Conservation (phyloP, 2,113 vertebrate genomes). For the Crotalus horridus region DNA sequence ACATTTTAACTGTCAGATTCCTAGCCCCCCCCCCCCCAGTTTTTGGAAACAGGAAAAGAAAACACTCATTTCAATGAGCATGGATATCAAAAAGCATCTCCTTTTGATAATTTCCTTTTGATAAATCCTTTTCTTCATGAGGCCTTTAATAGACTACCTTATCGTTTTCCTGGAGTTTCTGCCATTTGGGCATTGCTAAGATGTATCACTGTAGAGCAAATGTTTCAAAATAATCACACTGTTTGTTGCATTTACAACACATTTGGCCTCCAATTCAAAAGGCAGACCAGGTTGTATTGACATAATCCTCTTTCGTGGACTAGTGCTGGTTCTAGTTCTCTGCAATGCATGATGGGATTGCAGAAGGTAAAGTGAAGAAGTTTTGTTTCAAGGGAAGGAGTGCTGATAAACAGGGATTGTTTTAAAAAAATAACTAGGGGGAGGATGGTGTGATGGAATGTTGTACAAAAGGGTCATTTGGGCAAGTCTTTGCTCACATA, state of each 20-base stretch:
- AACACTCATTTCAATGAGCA: conserved; percentile 18
- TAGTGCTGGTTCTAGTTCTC: background rate
- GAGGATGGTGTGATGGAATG: background rate
- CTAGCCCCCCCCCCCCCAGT: background rate
- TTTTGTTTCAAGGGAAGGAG: background rate
- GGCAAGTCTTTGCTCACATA: background rate
- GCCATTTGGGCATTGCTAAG: background rate
- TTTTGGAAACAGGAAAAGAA: background rate
- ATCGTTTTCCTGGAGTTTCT: background rate
- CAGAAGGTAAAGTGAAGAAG: background rate
- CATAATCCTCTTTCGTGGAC: background rate
- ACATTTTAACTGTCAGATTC: background rate
- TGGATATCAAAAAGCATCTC: conserved; percentile 12
- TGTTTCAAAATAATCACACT: background rate
- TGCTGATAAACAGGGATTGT: background rate
- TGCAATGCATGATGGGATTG: background rate
- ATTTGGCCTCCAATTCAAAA: background rate
- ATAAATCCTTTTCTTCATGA: background rate
- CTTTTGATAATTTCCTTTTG: background rate
- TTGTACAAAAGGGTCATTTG: too few relatives aligned
- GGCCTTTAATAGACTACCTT: background rate
- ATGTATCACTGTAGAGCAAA: background rate
- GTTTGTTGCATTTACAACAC: background rate
- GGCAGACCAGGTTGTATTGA: background rate
- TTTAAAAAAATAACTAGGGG: background rate